A percentile compares a stretch with the other conserved stretches of the same genome.
Evolutionary conservation across 2,113 vertebrate species (phyloP).

Genomic region (Coturnix japonica): DNA sequence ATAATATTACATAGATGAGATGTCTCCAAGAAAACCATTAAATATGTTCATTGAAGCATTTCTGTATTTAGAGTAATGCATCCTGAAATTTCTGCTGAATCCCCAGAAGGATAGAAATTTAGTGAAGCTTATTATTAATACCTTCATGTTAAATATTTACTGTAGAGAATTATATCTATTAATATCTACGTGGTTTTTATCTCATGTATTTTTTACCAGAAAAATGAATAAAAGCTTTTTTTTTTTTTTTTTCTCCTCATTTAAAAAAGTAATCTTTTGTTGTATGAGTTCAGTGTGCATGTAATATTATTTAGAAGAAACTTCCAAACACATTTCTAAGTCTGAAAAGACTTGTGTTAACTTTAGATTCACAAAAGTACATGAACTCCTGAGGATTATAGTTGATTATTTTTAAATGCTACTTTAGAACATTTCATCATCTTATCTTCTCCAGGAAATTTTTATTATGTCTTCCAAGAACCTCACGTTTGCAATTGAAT

Average conservation of each 20-base stretch:
- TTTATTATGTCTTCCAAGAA: background rate
- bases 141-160: background rate
- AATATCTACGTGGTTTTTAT: background rate
- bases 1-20: background rate
- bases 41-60: background rate
- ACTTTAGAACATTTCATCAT: background rate
- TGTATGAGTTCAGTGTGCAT: background rate
- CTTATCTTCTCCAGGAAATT: background rate
- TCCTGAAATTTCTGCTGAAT: background rate
- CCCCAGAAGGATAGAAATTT: background rate
- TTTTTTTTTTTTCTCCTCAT: too few species aligned
- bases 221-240: background rate
- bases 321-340: background rate
- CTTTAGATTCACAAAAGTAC: background rate
- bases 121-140: background rate
- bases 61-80: background rate
- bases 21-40: background rate
- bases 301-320: background rate
- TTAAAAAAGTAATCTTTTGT: background rate
- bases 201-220: background rate
- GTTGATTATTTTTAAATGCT: background rate
- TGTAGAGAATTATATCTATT: background rate
- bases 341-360: background rate
- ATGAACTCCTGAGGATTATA: background rate
- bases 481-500: background rate